Base-by-base conservation (phyloP, 2,888 invertebrate species). In the Pyralis farinalis region DNA sequence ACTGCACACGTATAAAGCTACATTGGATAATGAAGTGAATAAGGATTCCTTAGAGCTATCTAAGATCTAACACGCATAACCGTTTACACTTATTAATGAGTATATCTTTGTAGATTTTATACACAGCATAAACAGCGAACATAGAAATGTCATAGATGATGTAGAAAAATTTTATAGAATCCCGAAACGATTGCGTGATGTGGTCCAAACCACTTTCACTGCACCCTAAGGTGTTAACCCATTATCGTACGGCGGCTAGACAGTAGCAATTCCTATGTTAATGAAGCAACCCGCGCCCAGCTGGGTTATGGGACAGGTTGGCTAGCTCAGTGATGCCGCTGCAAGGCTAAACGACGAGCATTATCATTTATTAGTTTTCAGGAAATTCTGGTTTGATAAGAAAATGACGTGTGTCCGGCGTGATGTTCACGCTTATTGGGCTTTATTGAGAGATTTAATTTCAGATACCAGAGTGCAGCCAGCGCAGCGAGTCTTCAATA, bases 211-310 rank as follows among this genome's bases (percentile, higher is more conserved):
- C 69, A 81, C 82, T 81, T 81, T 82, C 82, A 71, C 81, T 78
- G 42, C 45, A 55, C 55, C 70, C 60, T 53, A 42, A 73, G 74
- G 78, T 74, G 77, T 70, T 57, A 71, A 58, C 57, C 72, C 63
- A 78, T 81, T 81, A 81, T 72, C 65, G 63, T 54, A 60, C 49
- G 55, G 62, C 53, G 67, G 62, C 71, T 68, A 75, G 73, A 70
- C 72, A 53, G 60, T 59, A 52, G 68, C 74, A 74, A 77, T 85
- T 84, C 77, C 75, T 79, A 83, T 83, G 83, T 54, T 75, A 83
- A 83, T 84, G 64, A 77, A 62, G 62, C 49, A 49, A 53, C 56
- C 55, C 51, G 47, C 53, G 53, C 46, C 48, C 51, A 58, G 60
- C 68, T 58, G 65, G 68, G 51, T 53, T 55, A 58, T 56, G 34